A percentile compares a stretch with the other conserved stretches of the same genome.
phyloP scores from a whole-genome alignment of 2,797 vertebrate genomes.

The Girardinus metallicus region DNA sequence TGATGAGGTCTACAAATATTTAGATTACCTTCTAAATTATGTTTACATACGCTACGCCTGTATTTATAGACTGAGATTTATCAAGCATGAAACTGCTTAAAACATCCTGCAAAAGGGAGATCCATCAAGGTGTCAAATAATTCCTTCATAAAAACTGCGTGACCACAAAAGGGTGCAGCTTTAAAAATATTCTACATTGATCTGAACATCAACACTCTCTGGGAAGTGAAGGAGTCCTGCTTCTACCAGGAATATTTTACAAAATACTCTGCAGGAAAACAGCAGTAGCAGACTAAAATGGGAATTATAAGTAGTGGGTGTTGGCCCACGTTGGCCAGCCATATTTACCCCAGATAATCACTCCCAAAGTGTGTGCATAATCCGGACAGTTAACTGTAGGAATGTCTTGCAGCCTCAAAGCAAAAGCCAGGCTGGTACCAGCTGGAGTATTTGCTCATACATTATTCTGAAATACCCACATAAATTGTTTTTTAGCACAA shows the following conservation, averaged over 20 bases:
- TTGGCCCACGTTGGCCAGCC: slow-evolving; percentile 37
- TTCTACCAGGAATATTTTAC: background rate
- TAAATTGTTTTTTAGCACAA: background rate
- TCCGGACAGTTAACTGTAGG: slow-evolving; percentile 69
- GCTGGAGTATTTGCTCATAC: slow-evolving; percentile 16
- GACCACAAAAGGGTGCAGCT: slow-evolving; percentile 15
- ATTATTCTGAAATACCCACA: slow-evolving; percentile 31
- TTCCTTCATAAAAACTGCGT: slow-evolving; percentile 41
- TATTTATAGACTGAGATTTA: slow-evolving; percentile 64
- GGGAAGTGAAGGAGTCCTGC: slow-evolving; percentile 28
- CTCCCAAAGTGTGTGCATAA: slow-evolving; percentile 69
- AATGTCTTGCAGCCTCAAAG: slow-evolving; percentile 64
- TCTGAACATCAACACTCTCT: slow-evolving; percentile 21
- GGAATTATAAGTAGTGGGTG: slow-evolving; percentile 43
- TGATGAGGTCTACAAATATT: slow-evolving; percentile 68
- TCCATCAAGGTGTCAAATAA: slow-evolving; percentile 25
- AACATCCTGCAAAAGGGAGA: slow-evolving; percentile 60
- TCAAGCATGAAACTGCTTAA: slow-evolving; percentile 55
- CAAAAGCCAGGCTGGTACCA: slow-evolving; percentile 28
- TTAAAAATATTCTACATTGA: slow-evolving; percentile 20
- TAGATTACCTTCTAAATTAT: slow-evolving; percentile 59
- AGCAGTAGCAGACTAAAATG: slow-evolving; percentile 42
- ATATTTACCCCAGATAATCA: slow-evolving; percentile 57
- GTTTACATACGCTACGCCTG: slow-evolving; percentile 45
- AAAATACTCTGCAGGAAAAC: slow-evolving; percentile 16